Evolutionary conservation across 2,113 vertebrate species (phyloP).

Genomic region (Pterocles orientalis): DNA sequence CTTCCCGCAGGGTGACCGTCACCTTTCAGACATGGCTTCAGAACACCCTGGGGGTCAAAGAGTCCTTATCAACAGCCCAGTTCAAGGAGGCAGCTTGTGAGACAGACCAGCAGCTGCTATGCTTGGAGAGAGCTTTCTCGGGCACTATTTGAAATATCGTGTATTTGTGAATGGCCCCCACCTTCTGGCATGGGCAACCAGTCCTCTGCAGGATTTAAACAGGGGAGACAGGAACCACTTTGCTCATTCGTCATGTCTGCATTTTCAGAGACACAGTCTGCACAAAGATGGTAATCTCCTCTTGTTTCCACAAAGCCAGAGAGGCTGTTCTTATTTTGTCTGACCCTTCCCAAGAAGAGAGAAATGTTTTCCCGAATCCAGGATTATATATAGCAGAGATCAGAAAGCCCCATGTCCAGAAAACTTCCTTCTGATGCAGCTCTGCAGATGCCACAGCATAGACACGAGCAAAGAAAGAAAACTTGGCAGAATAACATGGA

Average conservation of each 20-base stretch:
- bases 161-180: neutral
- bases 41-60: neutral
- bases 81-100: neutral
- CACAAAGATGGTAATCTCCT: slow-evolving; percentile 1
- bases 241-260: neutral
- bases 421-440: slow-evolving; percentile 55
- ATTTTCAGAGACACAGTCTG: neutral
- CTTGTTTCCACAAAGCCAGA: slow-evolving; percentile 12
- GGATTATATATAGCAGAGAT: slow-evolving; percentile 25
- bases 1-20: neutral
- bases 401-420: slow-evolving; percentile 38
- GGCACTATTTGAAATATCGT: neutral
- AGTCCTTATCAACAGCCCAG: neutral
- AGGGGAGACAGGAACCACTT: neutral
- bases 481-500: slow-evolving; percentile 68
- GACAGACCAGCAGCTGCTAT: neutral
- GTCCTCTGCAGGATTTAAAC: neutral
- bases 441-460: slow-evolving; percentile 63
- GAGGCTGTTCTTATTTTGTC: slow-evolving; percentile 10
- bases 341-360: neutral
- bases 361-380: neutral
- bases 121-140: neutral
- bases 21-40: neutral
- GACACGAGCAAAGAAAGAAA: slow-evolving; percentile 56
- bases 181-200: neutral